Evolutionary conservation across 2,113 vertebrate species (phyloP).

Genomic region (Stegostoma tigrinum): DNA sequence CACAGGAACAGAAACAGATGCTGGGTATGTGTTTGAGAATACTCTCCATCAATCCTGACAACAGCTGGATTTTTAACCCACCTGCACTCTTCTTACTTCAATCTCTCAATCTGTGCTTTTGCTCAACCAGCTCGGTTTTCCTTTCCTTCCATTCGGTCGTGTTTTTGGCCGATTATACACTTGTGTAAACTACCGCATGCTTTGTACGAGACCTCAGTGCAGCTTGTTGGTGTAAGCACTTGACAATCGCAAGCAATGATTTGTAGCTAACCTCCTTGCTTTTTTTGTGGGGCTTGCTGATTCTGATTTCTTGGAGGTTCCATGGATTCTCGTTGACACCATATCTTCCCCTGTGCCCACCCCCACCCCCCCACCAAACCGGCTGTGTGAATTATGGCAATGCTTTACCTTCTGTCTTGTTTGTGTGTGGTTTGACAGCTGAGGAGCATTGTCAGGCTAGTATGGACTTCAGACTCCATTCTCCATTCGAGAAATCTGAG

Average conservation of each 20-base stretch:
- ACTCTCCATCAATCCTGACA: background rate
- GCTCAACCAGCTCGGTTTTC: no score
- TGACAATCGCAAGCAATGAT: background rate
- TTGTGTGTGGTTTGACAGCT: no score
- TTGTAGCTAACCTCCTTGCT: background rate
- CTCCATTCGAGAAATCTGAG: no score
- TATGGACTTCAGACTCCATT: no score
- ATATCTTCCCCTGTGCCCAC: no score
- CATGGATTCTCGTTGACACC: background rate
- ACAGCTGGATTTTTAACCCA: background rate
- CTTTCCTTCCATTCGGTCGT: background rate
- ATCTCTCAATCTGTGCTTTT: background rate
- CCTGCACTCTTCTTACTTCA: background rate
- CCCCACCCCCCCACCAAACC: no score
- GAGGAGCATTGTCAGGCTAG: background rate
- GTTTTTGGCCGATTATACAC: background rate
- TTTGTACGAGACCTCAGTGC: background rate
- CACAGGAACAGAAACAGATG: slow-evolving; percentile 34
- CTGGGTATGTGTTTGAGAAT: background rate
- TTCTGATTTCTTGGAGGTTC: background rate
- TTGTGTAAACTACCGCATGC: background rate
- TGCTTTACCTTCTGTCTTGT: no score
- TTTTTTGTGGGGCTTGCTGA: no score
- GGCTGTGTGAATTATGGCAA: no score
- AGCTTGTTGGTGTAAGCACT: background rate